Base-by-base conservation (phyloP, 1,140 invertebrate species). In the Trichonephila clavipes region DNA sequence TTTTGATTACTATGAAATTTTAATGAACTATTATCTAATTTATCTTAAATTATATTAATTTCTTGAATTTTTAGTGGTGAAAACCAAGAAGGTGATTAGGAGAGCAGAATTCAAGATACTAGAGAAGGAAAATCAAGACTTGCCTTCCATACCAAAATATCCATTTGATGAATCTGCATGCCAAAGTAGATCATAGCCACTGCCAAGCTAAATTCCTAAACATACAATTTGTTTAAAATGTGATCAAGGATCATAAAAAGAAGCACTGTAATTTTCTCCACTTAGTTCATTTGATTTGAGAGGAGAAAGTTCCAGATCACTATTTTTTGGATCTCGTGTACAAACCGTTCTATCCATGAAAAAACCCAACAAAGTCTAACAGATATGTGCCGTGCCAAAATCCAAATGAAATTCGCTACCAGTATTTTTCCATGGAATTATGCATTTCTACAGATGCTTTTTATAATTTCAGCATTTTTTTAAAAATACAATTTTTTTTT, bases 71-170 rank as follows among this genome's bases (percentile, higher is more conserved):
- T 3, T 64, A 93, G 92, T 93, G 44, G 86, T 93, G 59, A 88
- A 93, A 66, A 93, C 92, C 6, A 93, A 93, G 69, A 88, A 88
- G 64, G 34, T 93, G 2, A 72, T 93, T 6, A 62, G 92, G 1
- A 51, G 62, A 64, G 92, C 86, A 69, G 92, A 93, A 88, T 59
- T 40, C 24, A 82, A 81, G 44, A 59, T 93, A 12, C 64, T 93
- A 21, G 85, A 93, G 51, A 88, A 51, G 14, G 34, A 82, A 44
- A 77, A 51, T 59, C 62, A 40, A 62, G 83, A 92, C 28, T 64
- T 86, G 24, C 77, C 44, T 18, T 21, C 64, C n/a, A 18, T 93
- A 51, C 61, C 85, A 58, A 93, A 93, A 62, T 87, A 88, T 24
- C 28, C 64, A 44, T 62, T 51, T 81, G 91, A 87, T 59, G 21